These are phyloP conservation scores for Pelecanoides urinatrix DNA, from an alignment of 2,113 vertebrate genomes.

Conservation along the genomic window DNA sequence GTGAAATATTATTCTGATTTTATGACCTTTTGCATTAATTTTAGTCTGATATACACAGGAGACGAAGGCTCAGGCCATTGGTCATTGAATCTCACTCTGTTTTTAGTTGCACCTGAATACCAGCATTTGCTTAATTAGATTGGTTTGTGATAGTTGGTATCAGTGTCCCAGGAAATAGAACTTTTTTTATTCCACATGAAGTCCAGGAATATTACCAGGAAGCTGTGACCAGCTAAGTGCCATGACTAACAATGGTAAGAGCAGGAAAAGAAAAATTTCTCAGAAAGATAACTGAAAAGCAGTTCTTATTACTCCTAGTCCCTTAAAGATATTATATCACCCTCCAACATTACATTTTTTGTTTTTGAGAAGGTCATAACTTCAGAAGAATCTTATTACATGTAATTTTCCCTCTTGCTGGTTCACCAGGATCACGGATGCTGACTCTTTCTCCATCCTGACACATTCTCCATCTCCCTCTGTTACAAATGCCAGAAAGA, in stretches of 20 bases:
- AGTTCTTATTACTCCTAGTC: background rate
- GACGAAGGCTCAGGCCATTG: fast-evolving
- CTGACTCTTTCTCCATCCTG: background rate
- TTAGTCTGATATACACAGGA: background rate
- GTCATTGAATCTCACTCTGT: background rate
- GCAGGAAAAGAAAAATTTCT: background rate
- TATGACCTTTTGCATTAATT: background rate
- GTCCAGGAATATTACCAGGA: background rate
- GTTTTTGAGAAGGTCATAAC: background rate
- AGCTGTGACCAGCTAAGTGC: background rate
- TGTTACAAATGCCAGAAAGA: background rate
- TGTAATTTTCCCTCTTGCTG: background rate
- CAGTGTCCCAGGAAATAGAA: background rate
- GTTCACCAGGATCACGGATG: background rate
- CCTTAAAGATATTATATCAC: background rate
- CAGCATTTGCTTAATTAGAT: background rate
- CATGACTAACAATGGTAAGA: background rate
- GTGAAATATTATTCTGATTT: background rate
- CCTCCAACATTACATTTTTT: background rate
- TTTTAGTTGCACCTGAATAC: background rate
- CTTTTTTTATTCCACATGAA: background rate
- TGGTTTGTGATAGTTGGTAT: background rate
- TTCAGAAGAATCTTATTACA: background rate
- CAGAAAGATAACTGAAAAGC: background rate
- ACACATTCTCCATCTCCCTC: background rate